Conservation (phyloP, 2,113 vertebrate genomes). For the Hystrix brachyura region DNA sequence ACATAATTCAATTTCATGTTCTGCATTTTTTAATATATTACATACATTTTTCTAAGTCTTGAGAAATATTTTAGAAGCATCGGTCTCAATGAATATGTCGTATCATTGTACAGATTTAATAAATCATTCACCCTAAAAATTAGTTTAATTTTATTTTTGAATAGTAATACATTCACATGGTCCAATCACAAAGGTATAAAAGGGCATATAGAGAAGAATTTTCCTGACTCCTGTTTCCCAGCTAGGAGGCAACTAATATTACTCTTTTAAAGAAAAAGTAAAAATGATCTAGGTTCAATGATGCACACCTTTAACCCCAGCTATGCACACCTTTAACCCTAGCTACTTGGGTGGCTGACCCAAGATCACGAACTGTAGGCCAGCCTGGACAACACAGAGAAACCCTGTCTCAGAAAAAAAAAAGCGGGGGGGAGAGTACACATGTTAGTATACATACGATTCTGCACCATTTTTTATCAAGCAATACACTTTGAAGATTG, state of each 20-base stretch:
- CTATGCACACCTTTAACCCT: not conserved
- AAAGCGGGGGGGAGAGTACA: not conserved
- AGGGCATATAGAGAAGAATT: not conserved
- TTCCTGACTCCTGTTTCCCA: not conserved
- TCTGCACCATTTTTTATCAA: not conserved
- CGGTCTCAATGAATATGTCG: not conserved
- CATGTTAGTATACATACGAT: not conserved
- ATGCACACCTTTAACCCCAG: not conserved
- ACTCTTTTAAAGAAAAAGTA: constrained; percentile 24
- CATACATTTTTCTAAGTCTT: not conserved
- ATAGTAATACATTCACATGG: not conserved
- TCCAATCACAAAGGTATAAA: not conserved
- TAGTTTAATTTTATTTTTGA: not conserved
- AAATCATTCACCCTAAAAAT: not conserved
- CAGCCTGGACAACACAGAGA: not conserved
- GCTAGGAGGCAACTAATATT: not conserved
- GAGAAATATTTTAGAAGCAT: not conserved
- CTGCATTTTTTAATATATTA: constrained; percentile 1
- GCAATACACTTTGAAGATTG: not conserved
- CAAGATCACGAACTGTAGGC: not conserved
- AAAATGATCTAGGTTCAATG: not conserved
- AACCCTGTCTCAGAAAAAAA: not conserved
- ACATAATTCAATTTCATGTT: not conserved
- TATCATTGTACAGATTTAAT: not conserved
- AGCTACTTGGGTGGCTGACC: not conserved